These are phyloP conservation scores for Melanotus villosus DNA, from an alignment of 2,888 invertebrate genomes.

Conservation along the genomic window DNA sequence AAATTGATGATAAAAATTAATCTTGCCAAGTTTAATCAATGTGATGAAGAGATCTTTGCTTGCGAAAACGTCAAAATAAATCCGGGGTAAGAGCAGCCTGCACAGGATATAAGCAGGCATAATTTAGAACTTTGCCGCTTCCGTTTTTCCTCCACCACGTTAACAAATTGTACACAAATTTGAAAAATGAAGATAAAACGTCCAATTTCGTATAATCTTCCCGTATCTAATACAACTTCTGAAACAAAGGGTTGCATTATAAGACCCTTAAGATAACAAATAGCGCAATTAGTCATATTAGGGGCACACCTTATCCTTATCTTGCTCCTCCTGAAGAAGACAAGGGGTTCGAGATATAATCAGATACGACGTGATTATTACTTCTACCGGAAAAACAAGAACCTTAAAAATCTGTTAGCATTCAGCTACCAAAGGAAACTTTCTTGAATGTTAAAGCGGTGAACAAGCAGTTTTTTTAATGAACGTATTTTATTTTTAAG, in stretches of 20 bases:
- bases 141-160: not conserved
- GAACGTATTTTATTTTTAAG: constrained; percentile 22
- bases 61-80: constrained; percentile 1
- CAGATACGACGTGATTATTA: constrained; percentile 21
- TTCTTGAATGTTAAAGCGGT: not conserved
- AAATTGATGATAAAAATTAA: not conserved
- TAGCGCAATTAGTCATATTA: constrained; percentile 50
- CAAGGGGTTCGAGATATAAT: not conserved
- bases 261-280: constrained; percentile 48
- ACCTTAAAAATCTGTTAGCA: too few relatives aligned
- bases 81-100: not conserved
- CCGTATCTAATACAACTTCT: constrained; percentile 30
- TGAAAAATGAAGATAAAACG: constrained; percentile 35
- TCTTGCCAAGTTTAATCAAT: constrained; percentile 13
- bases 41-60: not conserved
- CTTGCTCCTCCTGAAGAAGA: constrained; percentile 2
- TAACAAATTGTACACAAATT: not conserved
- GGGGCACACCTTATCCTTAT: constrained; percentile 40
- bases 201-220: constrained; percentile 22
- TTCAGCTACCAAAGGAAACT: not conserved
- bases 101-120: not conserved
- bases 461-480: constrained; percentile 22
- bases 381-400: not conserved
- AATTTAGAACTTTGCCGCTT: constrained; percentile 16
- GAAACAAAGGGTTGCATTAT: constrained; percentile 45